These are phyloP conservation scores for Bombus difficillimus DNA, from an alignment of 1,140 invertebrate species.

Conservation along the genomic window DNA sequence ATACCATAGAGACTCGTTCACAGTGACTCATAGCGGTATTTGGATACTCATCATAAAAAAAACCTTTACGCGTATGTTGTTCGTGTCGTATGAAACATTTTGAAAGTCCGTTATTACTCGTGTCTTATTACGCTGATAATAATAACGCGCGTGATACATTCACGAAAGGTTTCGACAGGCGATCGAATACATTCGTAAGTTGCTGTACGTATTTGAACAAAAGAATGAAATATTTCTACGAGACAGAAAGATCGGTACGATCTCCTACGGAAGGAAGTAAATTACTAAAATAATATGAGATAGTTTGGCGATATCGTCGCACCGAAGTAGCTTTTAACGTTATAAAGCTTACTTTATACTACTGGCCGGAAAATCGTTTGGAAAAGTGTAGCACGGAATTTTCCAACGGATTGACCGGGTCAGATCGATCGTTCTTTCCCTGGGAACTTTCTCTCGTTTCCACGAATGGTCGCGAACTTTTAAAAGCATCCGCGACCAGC, in stretches of 20 bases:
- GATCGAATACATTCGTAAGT: neutral
- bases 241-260: neutral
- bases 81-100: neutral
- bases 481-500: neutral
- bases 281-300: neutral
- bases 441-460: neutral
- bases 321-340: neutral
- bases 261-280: neutral
- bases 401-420: neutral
- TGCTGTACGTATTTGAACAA: neutral
- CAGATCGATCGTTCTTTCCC: neutral
- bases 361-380: neutral
- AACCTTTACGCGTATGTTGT: neutral
- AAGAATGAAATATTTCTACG: neutral
- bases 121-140: no score
- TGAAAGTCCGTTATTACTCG: no score
- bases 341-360: neutral
- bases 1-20: neutral
- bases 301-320: neutral
- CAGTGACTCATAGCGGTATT: neutral
- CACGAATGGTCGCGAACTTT: conserved; percentile 5
- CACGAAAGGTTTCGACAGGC: no score
- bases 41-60: neutral
- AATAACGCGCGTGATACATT: no score
- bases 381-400: neutral